Percentiles rank a stretch among this genome's conserved stretches.
phyloP scores from a whole-genome alignment of 2,888 invertebrate species.

The Nemoura dubitans region DNA sequence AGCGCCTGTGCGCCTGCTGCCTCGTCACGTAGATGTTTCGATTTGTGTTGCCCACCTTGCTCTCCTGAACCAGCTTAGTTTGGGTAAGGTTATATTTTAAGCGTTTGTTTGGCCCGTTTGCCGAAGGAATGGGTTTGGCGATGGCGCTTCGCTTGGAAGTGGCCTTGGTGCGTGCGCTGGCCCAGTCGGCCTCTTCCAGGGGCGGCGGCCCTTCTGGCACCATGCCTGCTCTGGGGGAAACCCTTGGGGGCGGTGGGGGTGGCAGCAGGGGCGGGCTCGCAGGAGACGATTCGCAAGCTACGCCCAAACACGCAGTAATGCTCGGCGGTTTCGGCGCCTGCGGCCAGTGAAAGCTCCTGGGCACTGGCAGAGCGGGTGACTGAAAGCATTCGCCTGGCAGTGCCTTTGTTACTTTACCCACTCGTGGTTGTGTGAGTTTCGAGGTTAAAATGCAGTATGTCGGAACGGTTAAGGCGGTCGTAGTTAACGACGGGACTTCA shows the following conservation, averaged over 20 bases:
- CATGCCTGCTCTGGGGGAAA: not conserved
- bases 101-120: not conserved
- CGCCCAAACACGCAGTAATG: not conserved
- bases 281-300: too few relatives aligned
- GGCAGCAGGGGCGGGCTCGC: too few relatives aligned
- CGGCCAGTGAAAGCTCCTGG: not conserved
- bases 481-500: not conserved
- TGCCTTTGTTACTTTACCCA: not conserved
- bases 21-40: constrained; percentile 16
- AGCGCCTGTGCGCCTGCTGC: constrained; percentile 48
- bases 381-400: not conserved
- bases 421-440: not conserved
- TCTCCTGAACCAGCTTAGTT: not conserved
- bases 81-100: not conserved
- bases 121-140: not conserved
- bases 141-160: not conserved
- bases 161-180: not conserved
- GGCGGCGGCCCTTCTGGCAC: not conserved
- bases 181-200: too few relatives aligned
- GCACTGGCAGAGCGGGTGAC: not conserved
- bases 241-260: too few relatives aligned
- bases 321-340: not conserved
- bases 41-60: not conserved
- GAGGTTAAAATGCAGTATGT: constrained; percentile 16
- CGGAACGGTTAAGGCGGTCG: constrained; percentile 20